Percentiles rank a stretch among this genome's conserved stretches.
phyloP scores from a whole-genome alignment of 2,113 vertebrate species.

The Phainopepla nitens region DNA sequence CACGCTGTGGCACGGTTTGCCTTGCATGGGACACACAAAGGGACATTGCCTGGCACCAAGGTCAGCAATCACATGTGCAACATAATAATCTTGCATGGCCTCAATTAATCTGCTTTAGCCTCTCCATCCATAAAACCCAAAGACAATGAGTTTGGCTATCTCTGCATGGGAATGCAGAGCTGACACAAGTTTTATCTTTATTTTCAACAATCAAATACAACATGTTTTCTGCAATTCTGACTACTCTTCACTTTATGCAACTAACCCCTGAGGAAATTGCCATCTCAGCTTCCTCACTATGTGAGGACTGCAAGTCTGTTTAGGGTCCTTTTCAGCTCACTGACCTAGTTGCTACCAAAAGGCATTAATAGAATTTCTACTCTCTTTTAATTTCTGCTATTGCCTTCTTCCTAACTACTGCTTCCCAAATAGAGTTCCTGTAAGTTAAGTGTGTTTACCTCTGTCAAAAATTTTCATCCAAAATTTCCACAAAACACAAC shows the following conservation, averaged over 20 bases:
- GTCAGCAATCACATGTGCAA: not conserved
- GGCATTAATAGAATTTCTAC: not conserved
- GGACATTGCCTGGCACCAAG: not conserved
- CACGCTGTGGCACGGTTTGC: not conserved
- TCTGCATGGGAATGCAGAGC: not conserved
- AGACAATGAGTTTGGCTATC: not conserved
- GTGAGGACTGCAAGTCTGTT: not conserved
- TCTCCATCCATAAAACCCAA: not conserved
- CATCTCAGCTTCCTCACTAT: not conserved
- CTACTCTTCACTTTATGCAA: not conserved
- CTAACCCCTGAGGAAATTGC: not conserved
- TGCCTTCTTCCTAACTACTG: not conserved
- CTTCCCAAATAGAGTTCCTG: not conserved
- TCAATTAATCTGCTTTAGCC: not conserved
- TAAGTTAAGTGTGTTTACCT: not conserved
- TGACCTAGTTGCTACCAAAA: conserved; percentile 15
- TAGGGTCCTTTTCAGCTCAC: not conserved
- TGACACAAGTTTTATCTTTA: not conserved
- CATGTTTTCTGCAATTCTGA: not conserved
- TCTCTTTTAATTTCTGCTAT: not conserved
- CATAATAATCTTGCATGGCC: not conserved
- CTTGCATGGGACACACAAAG: not conserved
- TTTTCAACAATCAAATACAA: not conserved
- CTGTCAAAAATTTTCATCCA: not conserved
- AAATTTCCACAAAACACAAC: not conserved